Evolutionary conservation across 2,888 invertebrate species (phyloP), one percentile per base, ranked within the genome.

Genomic region (Drosophila tripunctata): DNA sequence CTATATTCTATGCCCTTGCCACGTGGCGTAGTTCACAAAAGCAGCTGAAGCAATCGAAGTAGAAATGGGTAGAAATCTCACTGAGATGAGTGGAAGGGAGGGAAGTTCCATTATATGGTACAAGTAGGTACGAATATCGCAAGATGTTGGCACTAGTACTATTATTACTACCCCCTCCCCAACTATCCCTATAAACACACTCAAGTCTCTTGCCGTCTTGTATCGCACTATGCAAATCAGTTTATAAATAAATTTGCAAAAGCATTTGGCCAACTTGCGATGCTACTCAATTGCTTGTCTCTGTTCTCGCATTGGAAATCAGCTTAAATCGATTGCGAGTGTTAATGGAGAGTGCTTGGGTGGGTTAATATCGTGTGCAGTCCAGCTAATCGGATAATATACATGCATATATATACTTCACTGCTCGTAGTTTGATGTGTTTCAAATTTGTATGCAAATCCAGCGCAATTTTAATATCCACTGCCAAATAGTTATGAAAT

Each of bases 201-300:
- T 40, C 40, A 19, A 30, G 2, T 48, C 58, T 33, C 61, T 66
- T 60, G 62, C 60, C 50, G 47, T 38, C 62, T 64, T 70, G 69
- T 81, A 68, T 76, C 68, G 55, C 64, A 83, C 58, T 76, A 87
- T 82, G 87, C 82, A 82, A 82, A 82, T 87, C 75, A 71, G 72
- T 87, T 84, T 77, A 75, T 81, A 87, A 85, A 81, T 87, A 87
- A 67, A 81, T 84, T 82, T 83, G 56, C 55, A 22, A 75, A n/a
- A 71, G 75, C 65, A 56, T 67, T 67, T 58, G 69, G 73, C 48
- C 65, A 69, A 73, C 63, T 64, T 61, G n/a, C 35, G 50, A 47
- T 43, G 61, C 66, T 56, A 52, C 56, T 61, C 50, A 66, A 21
- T 36, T 43, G 43, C 51, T 55, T 55, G 45, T 72, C 43, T 50